Base-by-base conservation (phyloP, 2,113 vertebrate species). In the Phaetusa simplex region DNA sequence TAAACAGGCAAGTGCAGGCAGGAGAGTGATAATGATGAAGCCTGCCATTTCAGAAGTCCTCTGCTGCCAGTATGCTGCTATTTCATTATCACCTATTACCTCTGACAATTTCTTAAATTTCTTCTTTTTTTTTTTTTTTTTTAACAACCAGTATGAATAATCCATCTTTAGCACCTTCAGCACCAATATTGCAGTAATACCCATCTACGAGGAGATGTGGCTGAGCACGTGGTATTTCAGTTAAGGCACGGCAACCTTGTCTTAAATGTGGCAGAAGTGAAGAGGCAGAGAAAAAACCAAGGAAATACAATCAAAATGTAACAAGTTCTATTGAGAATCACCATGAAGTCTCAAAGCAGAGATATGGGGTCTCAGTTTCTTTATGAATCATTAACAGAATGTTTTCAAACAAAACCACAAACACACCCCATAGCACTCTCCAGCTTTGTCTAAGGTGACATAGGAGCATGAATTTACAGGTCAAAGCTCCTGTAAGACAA, bases 71-170 rank as follows among this genome's bases (percentile, higher is more conserved):
- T 76, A 79, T 66, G 50, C n/a, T 89, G 49, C 70, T 72, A 77
- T 95, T 97, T 98, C 97, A 98, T 98, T 98, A 98, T 93, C 98
- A 97, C 97, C 95, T 71, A 38, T 83, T 89, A 42, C 19, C 14
- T 55, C 45, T 40, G 77, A 89, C 40, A 88, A 61, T 64, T 47
- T 79, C 71, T 91, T 73, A 77, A 29, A 21, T 53, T 53, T 22
- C 10, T 18, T 55, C 43, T 19, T n/a, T 22, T 49, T 49, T 49
- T 55, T 55, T 55, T 76, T 74, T 65, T 66, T 64, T 55, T 55
- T 58, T 47, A 89, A 82, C 88, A 53, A 81, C 50, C 82, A 49
- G 10, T 6, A 49, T 26, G 70, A 88, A 20, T 18, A 85, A 90
- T 77, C 72, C 84, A 65, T 66, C 77, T 50, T 81, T 80, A 96